Evolutionary conservation across 2,888 invertebrate genomes (phyloP), one percentile per base, ranked within the genome.

Genomic region (Rhimphoctona megacephalus): DNA sequence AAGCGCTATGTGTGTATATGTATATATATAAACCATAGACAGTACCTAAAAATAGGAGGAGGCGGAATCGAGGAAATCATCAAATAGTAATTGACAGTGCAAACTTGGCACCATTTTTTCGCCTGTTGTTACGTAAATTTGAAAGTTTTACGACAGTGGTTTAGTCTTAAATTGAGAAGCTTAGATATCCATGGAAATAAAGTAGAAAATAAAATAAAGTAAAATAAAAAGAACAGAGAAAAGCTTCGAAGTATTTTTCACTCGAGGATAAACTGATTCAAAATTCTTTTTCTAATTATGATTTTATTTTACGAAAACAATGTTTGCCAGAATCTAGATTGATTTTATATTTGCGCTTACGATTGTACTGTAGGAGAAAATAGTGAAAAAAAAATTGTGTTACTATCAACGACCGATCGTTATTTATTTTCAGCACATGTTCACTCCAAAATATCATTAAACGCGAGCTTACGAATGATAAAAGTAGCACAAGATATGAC

Each of bases 51-150:
- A 22, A 61, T 33, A 54, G 39, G 8, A 36, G 11, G 39, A 39
- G 57, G 61, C 19, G 30, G 14, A 49, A 49, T 43, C 19, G 14
- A 33, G 49, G 54, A 78, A 77, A 77, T 17, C 49, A 52, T 66
- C 73, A 57, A 57, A 66, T 66, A 33, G n/a, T 66, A 81, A 85
- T 85, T 81, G 81, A 67, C 81, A 78, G 77, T n/a, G 78, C 61
- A 67, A 78, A 73, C 66, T 73, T 81, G 73, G 72, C 76, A 85
- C 81, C 66, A 30, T 85, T 73, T 81, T 57, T 30, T 70, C 54
- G 54, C 66, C 54, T n/a, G 61, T 66, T 49, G 64, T 73, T 73
- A 64, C 36, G 64, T 64, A 49, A 78, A 52, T 36, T 54, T 52
- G 36, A 52, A n/a, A 49, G 52, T 49, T 77, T 52, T n/a, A 66